A percentile compares a stretch with the other conserved stretches of the same genome.
Evolutionary conservation across 1,140 invertebrate species (phyloP).

Genomic region (Macrobrachium rosenbergii): DNA sequence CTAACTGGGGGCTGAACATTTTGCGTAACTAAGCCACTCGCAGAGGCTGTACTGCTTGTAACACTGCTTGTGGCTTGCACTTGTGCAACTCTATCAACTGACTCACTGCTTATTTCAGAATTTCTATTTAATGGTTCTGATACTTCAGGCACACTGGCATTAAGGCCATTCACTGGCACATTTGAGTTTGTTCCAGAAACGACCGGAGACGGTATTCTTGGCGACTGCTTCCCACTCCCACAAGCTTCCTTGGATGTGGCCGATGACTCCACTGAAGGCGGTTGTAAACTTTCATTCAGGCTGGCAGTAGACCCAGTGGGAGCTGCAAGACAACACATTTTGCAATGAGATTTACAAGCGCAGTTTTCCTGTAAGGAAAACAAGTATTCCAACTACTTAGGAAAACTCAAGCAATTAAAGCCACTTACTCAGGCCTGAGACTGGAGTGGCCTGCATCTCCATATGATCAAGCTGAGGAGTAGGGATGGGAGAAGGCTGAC

Average conservation of each 20-base stretch:
- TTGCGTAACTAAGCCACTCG: too few relatives aligned
- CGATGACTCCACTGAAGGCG: neutral
- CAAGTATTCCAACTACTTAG: neutral
- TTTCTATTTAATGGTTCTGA: conserved; percentile 24
- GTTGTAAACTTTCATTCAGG: conserved; percentile 26
- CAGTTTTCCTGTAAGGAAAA: neutral
- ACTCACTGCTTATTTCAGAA: neutral
- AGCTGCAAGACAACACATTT: conserved; percentile 10
- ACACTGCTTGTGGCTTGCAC: neutral
- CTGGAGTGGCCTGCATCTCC: conserved; percentile 53
- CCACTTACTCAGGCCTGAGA: conserved; percentile 50
- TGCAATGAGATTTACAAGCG: neutral
- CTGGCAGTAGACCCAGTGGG: conserved; percentile 20
- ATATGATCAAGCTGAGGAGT: conserved; percentile 54
- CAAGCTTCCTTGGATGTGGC: neutral
- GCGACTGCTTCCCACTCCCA: conserved; percentile 21
- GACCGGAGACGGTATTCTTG: conserved; percentile 38
- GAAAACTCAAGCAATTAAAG: neutral
- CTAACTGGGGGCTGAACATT: too few relatives aligned
- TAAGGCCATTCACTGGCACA: conserved; percentile 4
- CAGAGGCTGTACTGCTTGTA: neutral
- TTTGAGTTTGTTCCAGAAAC: conserved; percentile 8
- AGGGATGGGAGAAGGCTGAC: conserved; percentile 49
- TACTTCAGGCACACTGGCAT: conserved; percentile 30
- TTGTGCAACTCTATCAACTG: conserved; percentile 33